Evolutionary conservation across 2,888 invertebrate genomes (phyloP), one percentile per base, ranked within the genome.

Genomic region (Tetanocera ferruginea): DNA sequence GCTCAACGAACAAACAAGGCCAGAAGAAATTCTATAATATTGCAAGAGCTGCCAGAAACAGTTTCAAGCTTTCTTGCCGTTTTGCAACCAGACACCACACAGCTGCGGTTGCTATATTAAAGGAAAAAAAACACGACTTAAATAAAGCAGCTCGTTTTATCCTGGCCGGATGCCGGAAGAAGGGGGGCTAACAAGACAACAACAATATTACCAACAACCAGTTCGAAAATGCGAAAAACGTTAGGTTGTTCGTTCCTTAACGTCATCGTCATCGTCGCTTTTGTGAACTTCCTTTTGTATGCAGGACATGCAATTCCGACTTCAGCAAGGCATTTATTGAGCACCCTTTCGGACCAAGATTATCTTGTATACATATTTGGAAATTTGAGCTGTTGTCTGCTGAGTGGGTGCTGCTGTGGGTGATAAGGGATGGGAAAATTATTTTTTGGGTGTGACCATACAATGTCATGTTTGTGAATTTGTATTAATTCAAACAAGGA

Each of bases 261-360:
- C 31, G 28, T 19, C 31, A 3, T 70, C 25, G 52, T 23, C 43
- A 31, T 52, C n/a, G n/a, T 31, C 31, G n/a, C n/a, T 67, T 14
- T 67, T 1, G 25, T 43, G 67, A 49, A 67, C 71, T 55, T 55
- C n/a, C 52, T 52, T 71, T 17, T 34, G 31, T 55, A 52, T 71
- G 55, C 71, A 71, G 55, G 71, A 71, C 71, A 71, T 51, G 71
- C 55, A 71, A 51, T 71, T 71, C 34, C 57, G 55, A 43, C 11
- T 43, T 43, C 43, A 43, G 43, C 43, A 11, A 43, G 43, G 43
- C 43, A 43, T 43, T 11, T 11, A 43, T 43, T 43, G 43, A 43
- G 14, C 43, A 43, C 43, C 43, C 43, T 43, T 43, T 43, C 43
- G 43, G 43, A 43, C 43, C 43, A 43, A 43, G 43, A 43, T 43